Conservation (phyloP, 2,113 vertebrate species). For the Apeltes quadracus region DNA sequence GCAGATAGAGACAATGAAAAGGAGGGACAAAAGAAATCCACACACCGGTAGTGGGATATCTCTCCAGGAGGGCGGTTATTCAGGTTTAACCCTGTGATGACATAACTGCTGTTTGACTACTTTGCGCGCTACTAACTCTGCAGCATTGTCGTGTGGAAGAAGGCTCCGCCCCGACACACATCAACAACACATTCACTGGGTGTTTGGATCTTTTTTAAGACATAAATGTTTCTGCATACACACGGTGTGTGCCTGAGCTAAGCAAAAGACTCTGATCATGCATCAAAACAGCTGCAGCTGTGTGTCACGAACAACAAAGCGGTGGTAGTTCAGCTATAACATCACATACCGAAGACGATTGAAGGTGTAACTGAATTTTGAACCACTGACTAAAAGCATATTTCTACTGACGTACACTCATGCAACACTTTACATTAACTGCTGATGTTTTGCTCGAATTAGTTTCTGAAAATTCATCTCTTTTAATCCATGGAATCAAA, state of each 20-base stretch:
- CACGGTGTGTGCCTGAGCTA: background rate
- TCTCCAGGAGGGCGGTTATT: conserved; percentile 8
- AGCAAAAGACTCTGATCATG: background rate
- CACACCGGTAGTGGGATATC: background rate
- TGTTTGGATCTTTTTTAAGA: background rate
- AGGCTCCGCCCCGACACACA: conserved; percentile 6
- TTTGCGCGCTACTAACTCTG: background rate
- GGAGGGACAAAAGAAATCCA: background rate
- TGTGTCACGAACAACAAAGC: conserved; percentile 19
- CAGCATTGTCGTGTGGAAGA: conserved; percentile 6
- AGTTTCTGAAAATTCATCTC: background rate
- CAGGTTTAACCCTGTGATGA: conserved; percentile 23
- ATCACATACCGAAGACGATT: conserved; percentile 24
- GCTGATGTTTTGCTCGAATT: background rate
- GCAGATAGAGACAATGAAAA: conserved; percentile 3
- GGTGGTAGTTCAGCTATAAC: background rate
- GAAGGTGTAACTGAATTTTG: background rate
- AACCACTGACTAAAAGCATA: background rate
- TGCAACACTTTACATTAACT: background rate
- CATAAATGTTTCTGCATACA: background rate
- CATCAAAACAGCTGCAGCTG: conserved; percentile 9
- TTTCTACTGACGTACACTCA: background rate
- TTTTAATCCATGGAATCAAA: conserved; percentile 3
- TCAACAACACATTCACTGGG: conserved; percentile 6
- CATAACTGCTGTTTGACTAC: conserved; percentile 31